Evolutionary conservation across 2,113 vertebrate genomes (phyloP).

Genomic region (Cynocephalus volans): DNA sequence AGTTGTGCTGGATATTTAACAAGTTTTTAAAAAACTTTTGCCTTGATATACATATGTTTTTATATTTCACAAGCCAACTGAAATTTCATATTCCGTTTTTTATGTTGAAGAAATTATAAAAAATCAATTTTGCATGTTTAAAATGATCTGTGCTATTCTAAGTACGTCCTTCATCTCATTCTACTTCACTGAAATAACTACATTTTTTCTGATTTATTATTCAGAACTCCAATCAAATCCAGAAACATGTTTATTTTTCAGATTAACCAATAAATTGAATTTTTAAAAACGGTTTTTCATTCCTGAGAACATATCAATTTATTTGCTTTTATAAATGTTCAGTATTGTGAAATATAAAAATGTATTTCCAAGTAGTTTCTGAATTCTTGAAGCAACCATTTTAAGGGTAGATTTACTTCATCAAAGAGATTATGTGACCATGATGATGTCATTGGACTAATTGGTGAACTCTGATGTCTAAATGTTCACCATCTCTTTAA

Average conservation of each 20-base stretch:
- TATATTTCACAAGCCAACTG: background rate
- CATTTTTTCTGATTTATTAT: background rate
- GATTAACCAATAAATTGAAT: background rate
- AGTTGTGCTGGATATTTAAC: background rate
- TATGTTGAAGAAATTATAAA: background rate
- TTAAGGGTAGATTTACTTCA: background rate
- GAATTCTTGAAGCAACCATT: background rate
- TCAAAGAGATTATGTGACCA: background rate
- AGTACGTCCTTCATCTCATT: background rate
- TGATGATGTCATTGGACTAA: background rate
- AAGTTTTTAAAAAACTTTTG: background rate
- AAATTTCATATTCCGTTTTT: background rate
- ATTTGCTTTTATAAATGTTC: background rate
- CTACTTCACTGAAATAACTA: background rate
- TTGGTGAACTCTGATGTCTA: background rate
- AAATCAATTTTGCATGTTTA: background rate
- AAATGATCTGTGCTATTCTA: background rate
- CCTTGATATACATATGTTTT: background rate
- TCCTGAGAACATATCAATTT: background rate
- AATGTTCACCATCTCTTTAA: constrained; percentile 62
- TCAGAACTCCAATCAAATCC: background rate
- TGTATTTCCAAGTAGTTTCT: background rate
- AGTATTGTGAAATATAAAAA: background rate
- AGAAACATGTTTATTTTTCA: background rate
- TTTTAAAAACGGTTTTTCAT: background rate